Base-by-base conservation (phyloP, 2,797 vertebrate genomes). In the Darevskia nairensis region DNA sequence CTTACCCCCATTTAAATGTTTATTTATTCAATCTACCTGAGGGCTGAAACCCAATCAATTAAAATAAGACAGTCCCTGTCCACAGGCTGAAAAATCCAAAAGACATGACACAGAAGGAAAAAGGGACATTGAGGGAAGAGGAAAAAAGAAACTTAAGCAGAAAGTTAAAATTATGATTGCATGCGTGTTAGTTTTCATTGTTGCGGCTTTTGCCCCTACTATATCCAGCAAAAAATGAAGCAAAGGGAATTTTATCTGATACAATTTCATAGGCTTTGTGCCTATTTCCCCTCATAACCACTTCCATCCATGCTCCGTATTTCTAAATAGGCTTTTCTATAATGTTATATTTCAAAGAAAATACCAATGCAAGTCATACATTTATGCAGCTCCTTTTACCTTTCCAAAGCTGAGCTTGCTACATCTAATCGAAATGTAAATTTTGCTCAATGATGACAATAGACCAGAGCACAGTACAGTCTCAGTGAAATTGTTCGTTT, bases 161-260 rank as follows among this genome's bases (percentile, higher is more conserved):
- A 61, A 21, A 61, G 17, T 61, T 23, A 23, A 46, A 46, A 77
- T 15, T 29, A 25, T 27, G 11, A n/a, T 59, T 80, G 78, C 78
- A 59, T 59, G 7, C 2, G 15, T 21, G 17, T 80, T 59, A 35
- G 19, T 6, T 61, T 68, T 44, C 80, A 68, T 25, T 17, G 25
- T 44, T 29, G 35, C 4, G 19, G 13, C 50, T 64, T 76, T 32
- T 27, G 35, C 39, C 68, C 27, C 80, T 78, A 15, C 25, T n/a
- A 27, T 50, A 50, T 29, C 44, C 32, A 41, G 32, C 66, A 87
- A 35, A 72, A 76, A 4, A 29, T 15, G 50, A 85, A 75, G 2
- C 19, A n/a, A 59, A 0, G 0, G 0, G 8, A 13, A 3, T 3
- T 66, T 46, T n/a, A 1, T 86, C 75, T 15, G 69, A 85, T 78